Evolutionary conservation across 2,797 vertebrate species (phyloP).

Genomic region (Dallia pectoralis): DNA sequence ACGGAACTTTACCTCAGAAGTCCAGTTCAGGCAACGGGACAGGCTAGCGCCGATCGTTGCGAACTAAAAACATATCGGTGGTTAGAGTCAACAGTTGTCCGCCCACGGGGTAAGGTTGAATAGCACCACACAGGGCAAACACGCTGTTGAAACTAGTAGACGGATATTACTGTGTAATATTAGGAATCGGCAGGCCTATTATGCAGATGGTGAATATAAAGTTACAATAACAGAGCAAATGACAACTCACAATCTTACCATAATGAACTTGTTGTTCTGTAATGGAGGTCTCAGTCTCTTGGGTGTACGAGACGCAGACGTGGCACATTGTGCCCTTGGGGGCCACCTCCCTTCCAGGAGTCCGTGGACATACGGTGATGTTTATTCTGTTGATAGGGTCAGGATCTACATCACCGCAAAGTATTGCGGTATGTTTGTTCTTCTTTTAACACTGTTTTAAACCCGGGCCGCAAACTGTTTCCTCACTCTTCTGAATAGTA

Average conservation of each 20-base stretch:
- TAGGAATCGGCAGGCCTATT: neutral
- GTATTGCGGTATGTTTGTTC: constrained; percentile 50
- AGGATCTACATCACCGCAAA: constrained; percentile 50
- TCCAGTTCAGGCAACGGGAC: neutral
- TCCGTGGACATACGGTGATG: constrained; percentile 32
- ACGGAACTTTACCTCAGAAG: neutral
- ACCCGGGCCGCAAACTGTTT: constrained; percentile 52
- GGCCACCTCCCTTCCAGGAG: neutral
- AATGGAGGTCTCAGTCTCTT: neutral
- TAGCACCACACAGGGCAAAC: neutral
- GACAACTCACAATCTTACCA: neutral
- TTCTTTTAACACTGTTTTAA: constrained; percentile 45
- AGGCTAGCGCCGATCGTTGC: neutral
- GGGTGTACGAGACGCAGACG: neutral
- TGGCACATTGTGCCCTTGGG: neutral
- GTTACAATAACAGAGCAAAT: neutral
- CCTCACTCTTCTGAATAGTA: constrained; percentile 62
- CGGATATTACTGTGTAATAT: neutral
- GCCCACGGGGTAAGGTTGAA: neutral
- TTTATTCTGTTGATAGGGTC: constrained; percentile 42
- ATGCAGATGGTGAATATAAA: neutral
- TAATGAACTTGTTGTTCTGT: neutral
- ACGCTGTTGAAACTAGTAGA: neutral
- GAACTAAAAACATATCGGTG: neutral
- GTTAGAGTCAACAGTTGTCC: neutral